Evolutionary conservation across 2,797 vertebrate genomes (phyloP).

Genomic region (Salarias fasciatus): DNA sequence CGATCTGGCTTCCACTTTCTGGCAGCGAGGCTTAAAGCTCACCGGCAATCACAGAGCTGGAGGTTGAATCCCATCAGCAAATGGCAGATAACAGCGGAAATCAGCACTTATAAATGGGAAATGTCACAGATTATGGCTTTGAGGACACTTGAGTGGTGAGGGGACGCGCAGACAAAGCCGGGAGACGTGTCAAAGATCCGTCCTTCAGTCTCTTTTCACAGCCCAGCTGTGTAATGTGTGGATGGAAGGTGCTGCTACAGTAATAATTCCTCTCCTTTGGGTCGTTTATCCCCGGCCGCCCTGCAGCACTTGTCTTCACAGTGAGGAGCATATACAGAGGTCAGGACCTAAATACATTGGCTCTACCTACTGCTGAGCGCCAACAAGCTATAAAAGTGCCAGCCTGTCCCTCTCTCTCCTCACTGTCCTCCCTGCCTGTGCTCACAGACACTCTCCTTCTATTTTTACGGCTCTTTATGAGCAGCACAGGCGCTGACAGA

Average conservation of each 20-base stretch:
- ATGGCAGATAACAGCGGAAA: conserved; percentile 7
- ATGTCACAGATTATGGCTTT: conserved; percentile 15
- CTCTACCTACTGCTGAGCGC: conserved; percentile 61
- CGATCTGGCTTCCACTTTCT: not conserved
- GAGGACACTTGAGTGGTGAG: conserved; percentile 15
- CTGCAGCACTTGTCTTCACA: conserved; percentile 66
- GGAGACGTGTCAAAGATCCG: conserved; percentile 24
- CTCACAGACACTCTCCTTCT: conserved; percentile 28
- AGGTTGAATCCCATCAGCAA: not conserved
- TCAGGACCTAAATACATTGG: conserved; percentile 66
- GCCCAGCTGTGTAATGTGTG: conserved; percentile 10
- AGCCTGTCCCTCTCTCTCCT: conserved; percentile 41
- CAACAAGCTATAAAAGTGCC: conserved; percentile 70
- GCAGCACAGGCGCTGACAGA: conserved; percentile 19
- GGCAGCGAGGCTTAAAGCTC: not conserved
- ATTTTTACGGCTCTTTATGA: conserved; percentile 34
- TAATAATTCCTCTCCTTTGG: conserved; percentile 54
- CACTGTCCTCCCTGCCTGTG: conserved; percentile 24
- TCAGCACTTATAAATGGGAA: conserved; percentile 21
- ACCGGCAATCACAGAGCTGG: not conserved
- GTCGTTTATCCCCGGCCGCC: conserved; percentile 57
- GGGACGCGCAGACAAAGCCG: conserved; percentile 31
- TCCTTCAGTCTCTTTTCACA: conserved; percentile 38
- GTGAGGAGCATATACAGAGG: conserved; percentile 63
- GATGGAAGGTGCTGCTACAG: conserved; percentile 41